Base-by-base conservation (phyloP, 2,797 vertebrate species). In the Poliocrania exsul region DNA sequence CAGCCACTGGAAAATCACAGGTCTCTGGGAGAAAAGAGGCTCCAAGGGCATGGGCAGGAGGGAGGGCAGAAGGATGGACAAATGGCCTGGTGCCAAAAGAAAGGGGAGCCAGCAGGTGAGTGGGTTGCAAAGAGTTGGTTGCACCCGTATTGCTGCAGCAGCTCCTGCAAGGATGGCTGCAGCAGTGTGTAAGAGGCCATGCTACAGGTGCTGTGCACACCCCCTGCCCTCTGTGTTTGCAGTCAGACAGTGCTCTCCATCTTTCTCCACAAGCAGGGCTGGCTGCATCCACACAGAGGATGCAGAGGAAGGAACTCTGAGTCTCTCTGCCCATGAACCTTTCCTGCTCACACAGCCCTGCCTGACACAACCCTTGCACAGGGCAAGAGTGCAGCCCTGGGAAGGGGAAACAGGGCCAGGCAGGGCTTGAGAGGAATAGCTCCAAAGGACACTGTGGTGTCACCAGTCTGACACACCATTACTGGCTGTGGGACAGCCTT, bases 31-130 rank as follows among this genome's bases (percentile, higher is more conserved):
- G 21, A 70, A 50, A 56, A 80, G n/a, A 79, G 74, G 18, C 26
- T 96, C 93, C 95, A 97, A 97, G 95, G 96, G 31, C 95, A 97
- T 3, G 23, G 37, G 46, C 62, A 49, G 37, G 42, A 92, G 66
- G n/a, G 70, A 92, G 53, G 40, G 56, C 57, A 91, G 29, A 14
- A 65, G 17, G 0, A 0, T 1, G 0, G 35, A 44, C 57, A 64
- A 69, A 85, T 25, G 51, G 29, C 33, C 44, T 31, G 46, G 14
- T 1, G 3, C 28, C 2, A 2, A 31, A 77, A 71, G 62, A 42
- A 3, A 19, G 25, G 46, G 47, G 26, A 79, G 42, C 29, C 56
- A 86, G 31, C 38, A 28, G 47, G 38, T 15, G 14, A 69, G 19
- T 1, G 4, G 33, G 16, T 37, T 82, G 37, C 11, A 6, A 37